Base-by-base conservation (phyloP, 2,888 invertebrate genomes). In the Galerucella pusilla region DNA sequence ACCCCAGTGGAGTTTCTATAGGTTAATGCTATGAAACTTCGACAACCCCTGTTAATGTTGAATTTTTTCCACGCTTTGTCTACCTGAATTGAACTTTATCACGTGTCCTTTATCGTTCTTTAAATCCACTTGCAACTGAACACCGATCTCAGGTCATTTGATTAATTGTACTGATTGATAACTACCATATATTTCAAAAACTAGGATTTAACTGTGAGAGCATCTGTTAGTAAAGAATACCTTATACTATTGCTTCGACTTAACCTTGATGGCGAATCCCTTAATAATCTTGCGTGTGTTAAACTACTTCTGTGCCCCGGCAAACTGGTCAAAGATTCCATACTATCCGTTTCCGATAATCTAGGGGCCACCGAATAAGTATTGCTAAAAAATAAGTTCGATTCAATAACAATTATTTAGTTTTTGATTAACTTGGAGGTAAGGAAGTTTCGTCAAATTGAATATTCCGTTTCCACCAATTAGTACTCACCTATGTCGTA, bases 221-320 rank as follows among this genome's bases (percentile, higher is more conserved):
- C 35, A 35, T 61, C 28, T 61, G 61, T 35, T 61, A 61, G 61
- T 61, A 61, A 61, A 35, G n/a, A 61, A 74, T 89, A 96, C 96
- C 96, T 96, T 88, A 96, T 96, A 86, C 96, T 96, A 89, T 96
- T 97, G 90, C 96, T 96, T 86, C 96, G 90, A 88, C 95, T 96
- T 82, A 96, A 90, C 85, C 96, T 90, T 80, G 94, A 92, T 82
- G 92, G 92, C 74, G 92, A 92, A 88, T 92, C 92, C 88, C 92
- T 90, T 86, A 91, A 85, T 65, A 93, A 90, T 84, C 93, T 89
- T 2, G 90, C 89, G 86, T 94, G 94, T 78, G 94, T 94, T 83
- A 95, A 91, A 84, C 93, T 93, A 67, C 92, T 91, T 80, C 96
- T 83, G 80, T 88, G 88, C 20, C 88, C 87, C 35, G 88, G 88